Percentiles rank a stretch among this genome's conserved stretches.
Evolutionary conservation across 2,888 invertebrate species (phyloP).

Genomic region (Drosophila fulvimacula): DNA sequence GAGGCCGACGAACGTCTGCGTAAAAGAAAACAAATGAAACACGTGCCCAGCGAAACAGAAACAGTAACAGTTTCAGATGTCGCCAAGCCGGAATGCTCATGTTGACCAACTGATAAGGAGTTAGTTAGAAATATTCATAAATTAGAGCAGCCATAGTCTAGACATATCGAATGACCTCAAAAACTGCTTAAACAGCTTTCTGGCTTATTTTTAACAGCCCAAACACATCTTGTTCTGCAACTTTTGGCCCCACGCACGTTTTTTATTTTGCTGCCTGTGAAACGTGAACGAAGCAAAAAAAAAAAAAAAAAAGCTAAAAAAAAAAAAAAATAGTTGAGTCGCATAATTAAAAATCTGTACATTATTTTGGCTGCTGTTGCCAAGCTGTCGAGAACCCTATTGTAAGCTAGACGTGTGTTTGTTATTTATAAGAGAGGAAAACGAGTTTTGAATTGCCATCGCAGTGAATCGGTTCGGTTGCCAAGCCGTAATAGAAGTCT

Average conservation of each 20-base stretch:
- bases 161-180: neutral
- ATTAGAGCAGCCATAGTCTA: neutral
- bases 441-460: conserved; percentile 60
- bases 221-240: neutral
- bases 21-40: conserved; percentile 43
- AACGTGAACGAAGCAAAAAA: conserved; percentile 35
- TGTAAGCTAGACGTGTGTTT: conserved; percentile 20
- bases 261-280: conserved; percentile 34
- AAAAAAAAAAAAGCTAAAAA: conserved; percentile 3
- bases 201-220: conserved; percentile 20
- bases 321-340: conserved; percentile 9
- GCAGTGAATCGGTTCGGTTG: conserved; percentile 34
- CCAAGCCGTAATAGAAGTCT: conserved; percentile 65
- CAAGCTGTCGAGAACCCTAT: conserved; percentile 42
- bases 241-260: conserved; percentile 28
- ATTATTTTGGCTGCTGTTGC: conserved; percentile 53
- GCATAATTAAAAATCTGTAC: conserved; percentile 38
- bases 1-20: conserved; percentile 38
- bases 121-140: conserved; percentile 5
- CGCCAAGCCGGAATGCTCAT: conserved; percentile 6
- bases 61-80: conserved; percentile 31
- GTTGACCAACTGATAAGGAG: conserved; percentile 30
- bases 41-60: conserved; percentile 52
- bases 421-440: conserved; percentile 51
- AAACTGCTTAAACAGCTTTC: conserved; percentile 28